Evolutionary conservation across 1,140 invertebrate genomes (phyloP).

Genomic region (Pygmarrhopalites habei): DNA sequence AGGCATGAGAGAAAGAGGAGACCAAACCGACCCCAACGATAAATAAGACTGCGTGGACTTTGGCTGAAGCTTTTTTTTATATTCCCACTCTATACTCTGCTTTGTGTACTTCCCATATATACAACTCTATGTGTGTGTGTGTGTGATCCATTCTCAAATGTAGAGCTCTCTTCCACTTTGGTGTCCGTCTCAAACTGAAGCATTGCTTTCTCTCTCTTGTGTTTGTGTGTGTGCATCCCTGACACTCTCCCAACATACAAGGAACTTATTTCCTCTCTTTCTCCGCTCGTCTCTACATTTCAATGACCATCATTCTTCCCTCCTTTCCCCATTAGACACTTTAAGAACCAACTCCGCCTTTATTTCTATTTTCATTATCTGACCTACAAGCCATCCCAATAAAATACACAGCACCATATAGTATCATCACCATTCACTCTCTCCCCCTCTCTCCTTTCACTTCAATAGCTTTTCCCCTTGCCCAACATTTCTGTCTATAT

Average conservation of each 20-base stretch:
- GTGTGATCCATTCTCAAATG: too few relatives aligned
- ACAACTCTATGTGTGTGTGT: too few relatives aligned
- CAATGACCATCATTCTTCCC: slow-evolving; percentile 29
- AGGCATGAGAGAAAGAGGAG: not conserved
- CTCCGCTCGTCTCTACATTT: slow-evolving; percentile 13
- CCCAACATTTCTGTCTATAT: too few relatives aligned
- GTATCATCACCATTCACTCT: not conserved
- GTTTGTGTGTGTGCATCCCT: too few relatives aligned
- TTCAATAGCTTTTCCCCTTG: too few relatives aligned
- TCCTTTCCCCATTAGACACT: slow-evolving; percentile 28
- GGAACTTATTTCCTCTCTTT: slow-evolving; percentile 14
- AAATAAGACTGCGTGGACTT: slow-evolving; percentile 11
- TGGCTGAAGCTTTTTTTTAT: too few relatives aligned
- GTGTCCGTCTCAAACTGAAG: slow-evolving; percentile 7
- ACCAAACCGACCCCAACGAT: slow-evolving; percentile 14
- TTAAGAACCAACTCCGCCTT: slow-evolving; percentile 25
- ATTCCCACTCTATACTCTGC: slow-evolving; percentile 1
- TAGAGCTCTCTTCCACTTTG: slow-evolving; percentile 5
- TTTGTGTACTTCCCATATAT: not conserved
- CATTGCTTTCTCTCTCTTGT: too few relatives aligned
- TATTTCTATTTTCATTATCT: slow-evolving; percentile 33
- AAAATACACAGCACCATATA: slow-evolving; percentile 10
- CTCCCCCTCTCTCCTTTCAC: not conserved
- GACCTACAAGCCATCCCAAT: slow-evolving; percentile 22
- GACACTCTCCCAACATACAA: slow-evolving; percentile 4